These are phyloP conservation scores for Drosophila gunungcola DNA, from an alignment of 1,140 invertebrate species.

Conservation along the genomic window DNA sequence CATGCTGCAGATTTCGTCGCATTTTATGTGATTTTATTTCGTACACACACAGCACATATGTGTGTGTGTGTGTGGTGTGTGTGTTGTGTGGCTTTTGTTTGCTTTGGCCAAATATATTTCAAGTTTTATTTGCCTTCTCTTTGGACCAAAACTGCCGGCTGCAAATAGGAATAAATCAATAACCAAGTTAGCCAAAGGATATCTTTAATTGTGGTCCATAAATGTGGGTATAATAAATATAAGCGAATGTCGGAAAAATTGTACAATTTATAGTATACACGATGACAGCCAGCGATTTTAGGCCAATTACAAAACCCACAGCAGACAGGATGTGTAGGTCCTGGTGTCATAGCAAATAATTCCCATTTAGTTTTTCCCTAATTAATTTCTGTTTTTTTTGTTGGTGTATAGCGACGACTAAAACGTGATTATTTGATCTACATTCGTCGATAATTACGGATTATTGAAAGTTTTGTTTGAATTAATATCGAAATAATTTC, in stretches of 20 bases:
- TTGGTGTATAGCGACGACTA: constrained; percentile 20
- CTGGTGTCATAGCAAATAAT: constrained; percentile 63
- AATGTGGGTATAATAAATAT: constrained; percentile 9
- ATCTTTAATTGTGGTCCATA: constrained; percentile 17
- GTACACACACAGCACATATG: constrained; percentile 15
- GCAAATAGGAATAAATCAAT: constrained; percentile 22
- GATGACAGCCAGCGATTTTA: constrained; percentile 32
- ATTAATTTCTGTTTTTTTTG: constrained; percentile 64
- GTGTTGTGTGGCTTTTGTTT: constrained; percentile 26
- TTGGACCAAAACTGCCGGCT: constrained; percentile 19
- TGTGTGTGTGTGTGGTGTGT: constrained; percentile 2
- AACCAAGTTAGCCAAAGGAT: constrained; percentile 4
- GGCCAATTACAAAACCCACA: constrained; percentile 27
- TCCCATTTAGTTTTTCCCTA: constrained; percentile 70
- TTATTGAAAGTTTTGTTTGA: constrained; percentile 81
- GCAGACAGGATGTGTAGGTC: constrained; percentile 17
- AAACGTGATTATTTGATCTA: constrained; percentile 81
- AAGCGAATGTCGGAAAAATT: not conserved
- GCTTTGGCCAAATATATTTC: constrained; percentile 54
- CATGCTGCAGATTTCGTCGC: constrained; percentile 62
- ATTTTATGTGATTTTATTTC: constrained; percentile 73
- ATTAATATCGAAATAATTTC: constrained; percentile 81
- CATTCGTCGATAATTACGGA: constrained; percentile 76
- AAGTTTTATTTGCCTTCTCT: constrained; percentile 58
- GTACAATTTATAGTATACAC: constrained; percentile 1